Percentiles rank a stretch among this genome's conserved stretches.
Evolutionary conservation across 2,797 vertebrate species (phyloP).

Genomic region (Gymnopithys bicolor): DNA sequence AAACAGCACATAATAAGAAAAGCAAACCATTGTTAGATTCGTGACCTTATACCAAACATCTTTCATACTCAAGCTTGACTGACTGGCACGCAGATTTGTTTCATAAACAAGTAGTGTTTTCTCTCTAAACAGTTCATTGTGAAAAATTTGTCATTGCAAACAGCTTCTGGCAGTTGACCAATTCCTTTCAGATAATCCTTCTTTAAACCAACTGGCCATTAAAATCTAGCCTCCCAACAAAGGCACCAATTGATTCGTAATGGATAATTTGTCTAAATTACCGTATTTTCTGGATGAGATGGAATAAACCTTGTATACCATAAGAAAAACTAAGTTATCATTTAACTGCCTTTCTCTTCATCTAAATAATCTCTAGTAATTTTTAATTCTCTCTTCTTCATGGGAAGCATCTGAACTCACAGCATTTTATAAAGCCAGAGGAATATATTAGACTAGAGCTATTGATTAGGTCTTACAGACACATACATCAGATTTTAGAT

Average conservation of each 20-base stretch:
- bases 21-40: conserved; percentile 21
- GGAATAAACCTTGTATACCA: conserved; percentile 30
- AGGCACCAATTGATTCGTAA: conserved; percentile 62
- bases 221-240: conserved; percentile 65
- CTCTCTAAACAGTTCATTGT: conserved; percentile 72
- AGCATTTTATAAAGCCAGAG: background rate
- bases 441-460: background rate
- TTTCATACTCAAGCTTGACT: conserved; percentile 24
- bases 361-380: conserved; percentile 1
- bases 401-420: background rate
- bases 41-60: conserved; percentile 35
- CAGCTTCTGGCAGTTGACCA: conserved; percentile 71
- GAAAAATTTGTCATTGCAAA: conserved; percentile 70
- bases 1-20: conserved; percentile 17
- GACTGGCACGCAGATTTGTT: conserved; percentile 66
- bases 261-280: conserved; percentile 66
- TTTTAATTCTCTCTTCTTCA: conserved; percentile 28
- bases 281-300: conserved; percentile 53
- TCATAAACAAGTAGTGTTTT: conserved; percentile 73
- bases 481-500: background rate
- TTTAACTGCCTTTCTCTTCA: conserved; percentile 42
- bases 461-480: background rate
- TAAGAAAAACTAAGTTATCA: conserved; percentile 52
- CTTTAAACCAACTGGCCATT: conserved; percentile 74
- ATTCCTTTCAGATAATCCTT: conserved; percentile 63